phyloP scores from a whole-genome alignment of 2,888 invertebrate genomes.

The Hypsopygia costalis region DNA sequence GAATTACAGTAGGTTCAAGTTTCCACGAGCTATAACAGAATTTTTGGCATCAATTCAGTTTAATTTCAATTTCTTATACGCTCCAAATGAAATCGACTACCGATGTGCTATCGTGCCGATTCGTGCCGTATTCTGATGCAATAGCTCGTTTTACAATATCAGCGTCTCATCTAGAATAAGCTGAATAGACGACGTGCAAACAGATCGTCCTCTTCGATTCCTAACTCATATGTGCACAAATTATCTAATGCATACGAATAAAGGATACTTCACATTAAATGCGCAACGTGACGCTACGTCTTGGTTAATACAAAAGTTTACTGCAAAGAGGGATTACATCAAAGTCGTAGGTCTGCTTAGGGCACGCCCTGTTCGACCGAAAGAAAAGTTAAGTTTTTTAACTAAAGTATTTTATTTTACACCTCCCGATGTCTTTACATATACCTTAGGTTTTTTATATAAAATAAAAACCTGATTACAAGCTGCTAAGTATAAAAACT shows the following conservation, averaged over 20 bases:
- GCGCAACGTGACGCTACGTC: slow-evolving; percentile 37
- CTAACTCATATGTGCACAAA: slow-evolving; percentile 56
- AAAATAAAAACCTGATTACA: slow-evolving; percentile 70
- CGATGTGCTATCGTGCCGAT: slow-evolving; percentile 4
- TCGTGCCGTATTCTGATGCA: slow-evolving; percentile 18
- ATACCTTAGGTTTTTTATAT: slow-evolving; percentile 55
- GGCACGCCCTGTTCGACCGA: slow-evolving; percentile 42
- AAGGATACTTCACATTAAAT: slow-evolving; percentile 46
- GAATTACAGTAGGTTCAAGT: not conserved
- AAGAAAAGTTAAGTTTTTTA: slow-evolving; percentile 53
- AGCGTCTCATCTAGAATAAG: slow-evolving; percentile 16
- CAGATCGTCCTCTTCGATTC: slow-evolving; percentile 49
- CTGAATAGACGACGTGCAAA: slow-evolving; percentile 39
- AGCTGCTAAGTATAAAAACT: slow-evolving; percentile 72
- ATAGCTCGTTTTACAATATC: slow-evolving; percentile 31
- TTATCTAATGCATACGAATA: slow-evolving; percentile 49
- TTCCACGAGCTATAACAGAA: slow-evolving; percentile 13
- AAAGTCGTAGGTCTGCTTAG: slow-evolving; percentile 33
- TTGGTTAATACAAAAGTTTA: slow-evolving; percentile 37
- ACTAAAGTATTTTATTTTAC: slow-evolving; percentile 73
- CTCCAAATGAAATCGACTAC: too few species aligned
- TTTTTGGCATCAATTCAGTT: not conserved
- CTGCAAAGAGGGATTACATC: slow-evolving; percentile 36
- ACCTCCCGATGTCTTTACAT: slow-evolving; percentile 66
- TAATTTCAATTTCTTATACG: too few species aligned